Evolutionary conservation across 2,797 vertebrate species (phyloP).

Genomic region (Ctenosaura bakeri): DNA sequence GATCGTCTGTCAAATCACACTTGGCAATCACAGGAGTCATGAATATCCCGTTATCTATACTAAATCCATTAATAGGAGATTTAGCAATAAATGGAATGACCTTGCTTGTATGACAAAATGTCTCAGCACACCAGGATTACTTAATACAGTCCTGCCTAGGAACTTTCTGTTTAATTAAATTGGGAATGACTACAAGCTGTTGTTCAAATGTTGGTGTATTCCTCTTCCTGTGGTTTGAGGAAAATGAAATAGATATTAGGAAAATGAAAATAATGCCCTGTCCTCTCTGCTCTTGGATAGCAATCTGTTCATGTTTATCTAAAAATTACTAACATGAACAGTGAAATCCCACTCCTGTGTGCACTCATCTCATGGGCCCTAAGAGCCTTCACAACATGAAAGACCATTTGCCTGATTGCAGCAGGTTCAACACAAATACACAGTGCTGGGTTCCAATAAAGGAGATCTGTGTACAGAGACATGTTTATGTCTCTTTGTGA

Average conservation of each 20-base stretch:
- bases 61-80: not conserved
- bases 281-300: not conserved
- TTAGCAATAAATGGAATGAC: not conserved
- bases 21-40: not conserved
- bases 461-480: not conserved
- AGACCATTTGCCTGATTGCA: not conserved
- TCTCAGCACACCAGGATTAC: not conserved
- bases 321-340: not conserved
- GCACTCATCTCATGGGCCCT: not conserved
- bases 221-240: not conserved
- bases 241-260: slow-evolving; percentile 4
- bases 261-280: not conserved
- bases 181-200: slow-evolving; percentile 22
- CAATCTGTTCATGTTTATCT: slow-evolving; percentile 26
- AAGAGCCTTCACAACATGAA: not conserved
- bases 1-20: not conserved
- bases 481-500: not conserved
- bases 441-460: not conserved
- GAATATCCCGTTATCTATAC: not conserved
- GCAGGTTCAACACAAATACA: not conserved
- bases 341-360: not conserved
- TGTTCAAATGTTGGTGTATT: slow-evolving; percentile 37
- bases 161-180: not conserved
- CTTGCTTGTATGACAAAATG: not conserved
- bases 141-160: not conserved